Base-by-base conservation (phyloP, 2,113 vertebrate genomes). In the Sinocyclocheilus anshuiensis region DNA sequence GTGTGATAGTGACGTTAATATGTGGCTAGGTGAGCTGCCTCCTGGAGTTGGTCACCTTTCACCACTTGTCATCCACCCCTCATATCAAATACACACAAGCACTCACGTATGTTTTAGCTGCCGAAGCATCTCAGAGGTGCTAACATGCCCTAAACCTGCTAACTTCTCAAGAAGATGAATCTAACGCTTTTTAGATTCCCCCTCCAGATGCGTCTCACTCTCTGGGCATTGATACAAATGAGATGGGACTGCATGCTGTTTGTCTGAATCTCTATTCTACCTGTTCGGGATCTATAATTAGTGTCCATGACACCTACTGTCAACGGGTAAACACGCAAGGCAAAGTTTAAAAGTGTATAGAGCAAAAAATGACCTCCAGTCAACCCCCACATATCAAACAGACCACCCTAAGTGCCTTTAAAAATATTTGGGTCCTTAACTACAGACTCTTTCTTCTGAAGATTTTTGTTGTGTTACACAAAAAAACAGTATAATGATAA, bases 201-300 rank as follows among this genome's bases (percentile, higher is more conserved):
- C 86, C 86, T 74, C 83, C 50, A 36, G 92, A 93, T 91, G 91
- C 91, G 91, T 92, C 91, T 90, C 91, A 90, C 91, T 89, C 90
- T 77, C 71, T 79, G 79, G 61, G 75, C 36, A 24, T 86, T 95
- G 94, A 95, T 90, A 90, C 88, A 95, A 94, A 96, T 87, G 92
- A 93, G 92, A 94, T 92, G 92, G 91, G 94, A 95, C 94, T 92
- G 92, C 92, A 92, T 95, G 91, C 92, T 92, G 93, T 94, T 94
- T 91, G 85, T 91, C 92, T 88, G 87, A 92, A 92, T 90, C 91
- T 89, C 88, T 69, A 88, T 83, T 91, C 89, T 92, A 94, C 94
- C 93, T 94, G 93, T 89, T 84, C 90, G 89, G 92, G 90, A 93
- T 93, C 94, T 94, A 94, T 93, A 93, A 93, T 94, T 94, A 95